These are phyloP conservation scores for Ceyx margarethae DNA, from an alignment of 2,113 vertebrate genomes.

Conservation along the genomic window DNA sequence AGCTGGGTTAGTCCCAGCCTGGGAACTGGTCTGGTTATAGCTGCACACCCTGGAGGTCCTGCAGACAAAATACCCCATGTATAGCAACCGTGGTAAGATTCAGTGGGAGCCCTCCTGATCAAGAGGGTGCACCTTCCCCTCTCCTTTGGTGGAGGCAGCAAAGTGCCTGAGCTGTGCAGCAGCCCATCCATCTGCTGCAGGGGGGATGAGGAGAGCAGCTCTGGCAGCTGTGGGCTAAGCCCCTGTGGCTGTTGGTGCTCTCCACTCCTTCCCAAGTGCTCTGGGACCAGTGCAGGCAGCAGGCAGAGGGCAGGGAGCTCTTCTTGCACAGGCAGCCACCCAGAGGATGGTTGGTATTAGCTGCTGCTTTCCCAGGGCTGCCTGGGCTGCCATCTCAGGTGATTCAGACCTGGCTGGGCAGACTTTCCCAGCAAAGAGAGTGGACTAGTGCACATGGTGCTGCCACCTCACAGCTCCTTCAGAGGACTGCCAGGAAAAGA, in stretches of 20 bases:
- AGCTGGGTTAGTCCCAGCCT: no score
- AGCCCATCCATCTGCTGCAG: no score
- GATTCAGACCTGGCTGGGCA: not conserved
- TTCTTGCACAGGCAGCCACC: not conserved
- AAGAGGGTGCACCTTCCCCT: no score
- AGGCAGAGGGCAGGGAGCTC: not conserved
- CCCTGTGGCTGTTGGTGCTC: not conserved
- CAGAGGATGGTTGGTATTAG: not conserved
- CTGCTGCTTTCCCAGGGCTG: not conserved
- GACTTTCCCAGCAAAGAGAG: not conserved
- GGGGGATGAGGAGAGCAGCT: not conserved
- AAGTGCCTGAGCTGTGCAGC: no score
- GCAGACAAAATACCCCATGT: no score
- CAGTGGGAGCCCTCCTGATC: no score
- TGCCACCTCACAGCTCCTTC: not conserved
- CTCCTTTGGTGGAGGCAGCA: no score
- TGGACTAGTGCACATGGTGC: rapidly evolving
- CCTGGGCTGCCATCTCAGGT: not conserved
- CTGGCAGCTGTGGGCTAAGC: not conserved
- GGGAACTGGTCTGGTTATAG: no score
- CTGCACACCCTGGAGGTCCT: no score
- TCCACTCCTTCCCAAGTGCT: not conserved
- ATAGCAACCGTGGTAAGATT: no score
- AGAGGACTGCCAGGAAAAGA: not conserved
- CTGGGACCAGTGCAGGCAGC: rapidly evolving